phyloP scores from a whole-genome alignment of 92 coral and sea anemone species.

The Parazoanthus darwini region DNA sequence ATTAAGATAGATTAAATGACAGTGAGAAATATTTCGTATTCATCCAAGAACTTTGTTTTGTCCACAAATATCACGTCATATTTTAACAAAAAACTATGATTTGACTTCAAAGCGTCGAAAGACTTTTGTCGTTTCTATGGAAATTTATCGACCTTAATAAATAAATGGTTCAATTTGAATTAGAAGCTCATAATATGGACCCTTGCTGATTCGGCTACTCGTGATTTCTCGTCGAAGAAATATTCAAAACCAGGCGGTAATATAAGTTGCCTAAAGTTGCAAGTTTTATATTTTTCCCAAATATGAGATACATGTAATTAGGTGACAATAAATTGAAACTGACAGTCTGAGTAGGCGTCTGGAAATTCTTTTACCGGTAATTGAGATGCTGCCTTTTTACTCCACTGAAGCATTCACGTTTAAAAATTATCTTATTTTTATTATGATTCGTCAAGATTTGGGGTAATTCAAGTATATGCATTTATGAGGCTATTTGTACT shows the following conservation, averaged over 20 bases:
- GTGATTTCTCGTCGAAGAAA: not conserved
- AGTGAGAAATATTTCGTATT: too few relatives aligned
- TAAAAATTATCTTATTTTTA: too few relatives aligned
- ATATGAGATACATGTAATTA: too few relatives aligned
- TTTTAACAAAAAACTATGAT: not conserved
- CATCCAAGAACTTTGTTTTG: not conserved
- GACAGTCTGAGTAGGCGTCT: slow-evolving; percentile 11
- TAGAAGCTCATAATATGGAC: not conserved
- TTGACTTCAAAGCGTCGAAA: not conserved
- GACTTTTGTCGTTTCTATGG: slow-evolving; percentile 24
- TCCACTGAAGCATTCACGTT: not conserved
- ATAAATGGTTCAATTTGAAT: not conserved
- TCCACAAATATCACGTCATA: not conserved
- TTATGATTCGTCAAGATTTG: not conserved
- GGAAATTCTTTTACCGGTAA: not conserved
- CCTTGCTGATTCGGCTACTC: not conserved
- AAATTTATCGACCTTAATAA: not conserved
- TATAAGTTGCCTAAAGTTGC: too few relatives aligned
- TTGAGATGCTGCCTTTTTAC: too few relatives aligned
- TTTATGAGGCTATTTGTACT: too few relatives aligned
- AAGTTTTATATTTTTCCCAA: too few relatives aligned
- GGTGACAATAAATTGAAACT: not conserved
- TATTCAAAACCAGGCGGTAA: not conserved
- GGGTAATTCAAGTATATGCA: too few relatives aligned
- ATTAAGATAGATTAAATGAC: not conserved